A percentile compares a stretch with the other conserved stretches of the same genome.
Evolutionary conservation across 2,113 vertebrate genomes (phyloP).

Genomic region (Heteronetta atricapilla): DNA sequence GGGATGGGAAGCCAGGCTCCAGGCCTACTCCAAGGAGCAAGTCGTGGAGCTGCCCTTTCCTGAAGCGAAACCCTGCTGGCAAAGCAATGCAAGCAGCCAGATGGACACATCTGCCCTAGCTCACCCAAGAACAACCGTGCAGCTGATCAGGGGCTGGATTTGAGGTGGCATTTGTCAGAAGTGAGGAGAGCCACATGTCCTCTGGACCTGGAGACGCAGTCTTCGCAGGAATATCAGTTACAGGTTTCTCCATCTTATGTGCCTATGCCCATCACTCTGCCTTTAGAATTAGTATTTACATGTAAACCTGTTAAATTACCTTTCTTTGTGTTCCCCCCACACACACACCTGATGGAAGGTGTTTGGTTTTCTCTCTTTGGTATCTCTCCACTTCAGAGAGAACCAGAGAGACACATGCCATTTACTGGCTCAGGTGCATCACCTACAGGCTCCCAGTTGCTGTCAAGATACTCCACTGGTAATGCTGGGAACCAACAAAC

Average conservation of each 20-base stretch:
- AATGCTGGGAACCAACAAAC: background rate
- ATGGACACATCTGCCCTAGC: rapidly evolving
- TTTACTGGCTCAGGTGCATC: background rate
- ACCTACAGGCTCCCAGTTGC: background rate
- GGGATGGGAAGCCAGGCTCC: background rate
- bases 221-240: background rate
- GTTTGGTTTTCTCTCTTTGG: background rate
- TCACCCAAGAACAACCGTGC: background rate
- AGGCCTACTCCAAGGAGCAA: background rate
- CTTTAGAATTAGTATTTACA: background rate
- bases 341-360: background rate
- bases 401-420: background rate
- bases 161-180: background rate
- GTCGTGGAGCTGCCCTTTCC: background rate
- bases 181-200: background rate
- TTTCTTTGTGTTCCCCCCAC: background rate
- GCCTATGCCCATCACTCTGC: background rate
- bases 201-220: background rate
- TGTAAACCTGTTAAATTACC: background rate
- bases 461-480: background rate
- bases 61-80: background rate
- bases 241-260: background rate
- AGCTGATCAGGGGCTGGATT: rapidly evolving
- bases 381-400: background rate
- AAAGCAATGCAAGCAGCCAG: background rate